These are phyloP conservation scores for Panthera tigris DNA, from an alignment of 2,113 vertebrate genomes.

Conservation along the genomic window DNA sequence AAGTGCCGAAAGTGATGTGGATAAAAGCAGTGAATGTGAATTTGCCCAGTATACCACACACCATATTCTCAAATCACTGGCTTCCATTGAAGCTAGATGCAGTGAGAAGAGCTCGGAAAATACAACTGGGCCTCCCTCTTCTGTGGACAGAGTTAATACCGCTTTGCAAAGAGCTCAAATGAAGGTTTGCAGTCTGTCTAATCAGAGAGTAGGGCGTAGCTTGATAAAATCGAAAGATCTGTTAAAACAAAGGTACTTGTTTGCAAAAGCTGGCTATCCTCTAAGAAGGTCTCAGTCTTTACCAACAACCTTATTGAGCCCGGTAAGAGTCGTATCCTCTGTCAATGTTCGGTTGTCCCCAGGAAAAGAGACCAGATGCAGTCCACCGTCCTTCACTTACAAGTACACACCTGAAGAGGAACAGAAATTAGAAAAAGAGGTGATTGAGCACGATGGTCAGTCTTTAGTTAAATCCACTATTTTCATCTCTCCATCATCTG, in stretches of 20 bases:
- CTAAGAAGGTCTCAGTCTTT: constrained; percentile 94
- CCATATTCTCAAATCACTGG: constrained; percentile 83
- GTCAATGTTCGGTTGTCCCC: constrained; percentile 92
- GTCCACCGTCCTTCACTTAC: constrained; percentile 91
- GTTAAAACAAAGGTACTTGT: constrained; percentile 80
- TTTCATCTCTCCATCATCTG: constrained; percentile 83
- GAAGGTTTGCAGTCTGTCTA: constrained; percentile 75
- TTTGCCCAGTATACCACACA: constrained; percentile 87
- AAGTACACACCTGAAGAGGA: constrained; percentile 85
- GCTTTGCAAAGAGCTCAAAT: constrained; percentile 89
- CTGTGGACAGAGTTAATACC: constrained; percentile 80
- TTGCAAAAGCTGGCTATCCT: constrained; percentile 83
- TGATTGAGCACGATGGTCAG: constrained; percentile 48
- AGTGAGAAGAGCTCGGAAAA: constrained; percentile 44
- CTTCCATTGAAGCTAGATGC: constrained; percentile 70
- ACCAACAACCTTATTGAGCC: constrained; percentile 88
- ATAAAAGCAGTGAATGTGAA: constrained; percentile 78
- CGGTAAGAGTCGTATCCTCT: constrained; percentile 92
- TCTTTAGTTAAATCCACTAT: constrained; percentile 85
- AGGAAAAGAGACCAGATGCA: constrained; percentile 87
- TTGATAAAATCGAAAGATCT: constrained; percentile 84
- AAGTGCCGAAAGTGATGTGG: constrained; percentile 75
- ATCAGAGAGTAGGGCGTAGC: constrained; percentile 76
- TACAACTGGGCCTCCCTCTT: neutral
- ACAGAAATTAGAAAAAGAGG: constrained; percentile 49